Evolutionary conservation across 2,797 vertebrate species (phyloP).

Genomic region (Crenichthys baileyi): DNA sequence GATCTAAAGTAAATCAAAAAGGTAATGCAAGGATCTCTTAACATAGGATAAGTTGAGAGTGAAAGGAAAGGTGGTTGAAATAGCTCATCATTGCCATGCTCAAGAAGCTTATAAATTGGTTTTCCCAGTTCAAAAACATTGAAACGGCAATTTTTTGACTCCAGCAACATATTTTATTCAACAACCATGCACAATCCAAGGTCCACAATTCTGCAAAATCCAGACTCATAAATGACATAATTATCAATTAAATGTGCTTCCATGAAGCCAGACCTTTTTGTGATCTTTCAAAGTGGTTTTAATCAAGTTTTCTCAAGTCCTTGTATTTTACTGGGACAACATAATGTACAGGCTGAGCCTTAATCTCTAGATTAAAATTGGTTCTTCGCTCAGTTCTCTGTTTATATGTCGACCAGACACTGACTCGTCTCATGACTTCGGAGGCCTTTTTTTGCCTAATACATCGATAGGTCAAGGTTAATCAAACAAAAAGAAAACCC

Average conservation of each 20-base stretch:
- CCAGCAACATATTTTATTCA: slow-evolving; percentile 17
- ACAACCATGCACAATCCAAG: slow-evolving; percentile 20
- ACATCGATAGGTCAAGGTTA: background rate
- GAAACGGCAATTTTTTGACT: slow-evolving; percentile 27
- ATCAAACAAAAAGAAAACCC: background rate
- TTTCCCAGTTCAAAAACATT: slow-evolving; percentile 29
- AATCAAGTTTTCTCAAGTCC: background rate
- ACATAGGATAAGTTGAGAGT: slow-evolving; percentile 14
- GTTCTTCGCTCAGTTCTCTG: background rate
- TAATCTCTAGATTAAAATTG: background rate
- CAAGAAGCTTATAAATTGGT: slow-evolving; percentile 25
- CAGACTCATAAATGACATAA: slow-evolving; percentile 16
- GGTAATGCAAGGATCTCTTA: slow-evolving; percentile 25
- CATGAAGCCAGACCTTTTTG: background rate
- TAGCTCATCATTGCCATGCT: slow-evolving; percentile 10
- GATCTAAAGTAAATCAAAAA: slow-evolving; percentile 24
- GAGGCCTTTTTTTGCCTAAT: background rate
- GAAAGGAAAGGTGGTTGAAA: slow-evolving; percentile 23
- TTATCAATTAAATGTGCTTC: background rate
- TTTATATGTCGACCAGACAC: background rate
- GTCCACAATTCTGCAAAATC: slow-evolving; percentile 17
- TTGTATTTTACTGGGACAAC: background rate
- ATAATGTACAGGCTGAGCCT: background rate
- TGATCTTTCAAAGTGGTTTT: background rate
- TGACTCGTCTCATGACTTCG: background rate